Evolutionary conservation across 1,140 invertebrate species (phyloP).

Genomic region (Dendrolimus punctatus): DNA sequence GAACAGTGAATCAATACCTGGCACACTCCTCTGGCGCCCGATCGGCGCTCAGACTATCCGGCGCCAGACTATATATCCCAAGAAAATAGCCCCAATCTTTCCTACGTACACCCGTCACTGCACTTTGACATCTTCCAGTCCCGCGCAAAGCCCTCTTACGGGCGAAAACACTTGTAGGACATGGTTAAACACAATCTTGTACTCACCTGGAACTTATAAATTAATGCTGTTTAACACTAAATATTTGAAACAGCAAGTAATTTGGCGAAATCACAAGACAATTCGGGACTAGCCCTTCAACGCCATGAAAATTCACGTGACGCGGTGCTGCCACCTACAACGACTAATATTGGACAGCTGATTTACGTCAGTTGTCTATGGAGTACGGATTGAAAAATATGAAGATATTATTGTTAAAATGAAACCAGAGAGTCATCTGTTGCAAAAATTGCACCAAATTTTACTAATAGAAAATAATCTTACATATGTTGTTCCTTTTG

Average conservation of each 20-base stretch:
- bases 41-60: slow-evolving; percentile 48
- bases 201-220: slow-evolving; percentile 60
- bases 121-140: slow-evolving; percentile 55
- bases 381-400: neutral
- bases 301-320: slow-evolving; percentile 74
- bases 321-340: slow-evolving; percentile 69
- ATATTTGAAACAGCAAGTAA: slow-evolving; percentile 60
- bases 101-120: slow-evolving; percentile 32
- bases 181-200: slow-evolving; percentile 18
- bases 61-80: slow-evolving; percentile 37
- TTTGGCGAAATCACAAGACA: slow-evolving; percentile 72
- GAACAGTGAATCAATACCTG: slow-evolving; percentile 49
- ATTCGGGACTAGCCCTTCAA: slow-evolving; percentile 69
- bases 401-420: neutral
- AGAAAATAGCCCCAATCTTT: slow-evolving; percentile 47
- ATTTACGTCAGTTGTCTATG: slow-evolving; percentile 72
- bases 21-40: slow-evolving; percentile 35
- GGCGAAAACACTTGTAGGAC: slow-evolving; percentile 9
- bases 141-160: slow-evolving; percentile 41
- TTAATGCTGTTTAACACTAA: slow-evolving; percentile 63
- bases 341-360: slow-evolving; percentile 65
- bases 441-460: too few relatives aligned
- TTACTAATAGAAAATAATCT: too few relatives aligned
- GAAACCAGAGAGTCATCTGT: too few relatives aligned
- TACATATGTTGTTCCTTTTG: neutral